phyloP scores from a whole-genome alignment of 2,113 vertebrate genomes.

The Zeus faber region DNA sequence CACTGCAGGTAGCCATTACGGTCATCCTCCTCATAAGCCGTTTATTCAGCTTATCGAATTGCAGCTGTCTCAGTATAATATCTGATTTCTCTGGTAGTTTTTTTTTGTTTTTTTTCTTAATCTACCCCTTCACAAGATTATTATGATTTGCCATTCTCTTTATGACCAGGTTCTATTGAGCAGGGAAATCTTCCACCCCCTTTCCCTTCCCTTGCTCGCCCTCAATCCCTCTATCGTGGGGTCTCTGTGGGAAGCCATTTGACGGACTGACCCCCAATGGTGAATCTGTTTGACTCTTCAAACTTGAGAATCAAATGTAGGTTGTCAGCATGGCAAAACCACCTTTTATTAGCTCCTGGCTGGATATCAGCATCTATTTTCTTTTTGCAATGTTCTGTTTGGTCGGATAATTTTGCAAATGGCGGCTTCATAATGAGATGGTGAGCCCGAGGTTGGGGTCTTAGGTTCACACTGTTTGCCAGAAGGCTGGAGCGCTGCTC shows the following conservation, averaged over 20 bases:
- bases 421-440: conserved; percentile 9
- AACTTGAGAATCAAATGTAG: conserved; percentile 84
- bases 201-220: conserved; percentile 44
- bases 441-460: conserved; percentile 2
- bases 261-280: conserved; percentile 85
- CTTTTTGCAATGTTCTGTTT: conserved; percentile 30
- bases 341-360: conserved; percentile 46
- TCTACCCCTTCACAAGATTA: conserved; percentile 20
- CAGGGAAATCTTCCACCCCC: conserved; percentile 21
- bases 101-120: conserved; percentile 2
- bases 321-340: conserved; percentile 69
- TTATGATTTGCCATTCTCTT: conserved; percentile 42
- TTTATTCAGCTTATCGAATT: conserved; percentile 40
- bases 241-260: conserved; percentile 91
- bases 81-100: conserved; percentile 4
- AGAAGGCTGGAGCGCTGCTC: conserved; percentile 11
- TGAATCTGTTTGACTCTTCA: conserved; percentile 89
- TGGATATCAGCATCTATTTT: conserved; percentile 40
- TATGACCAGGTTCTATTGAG: conserved; percentile 37
- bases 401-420: conserved; percentile 33
- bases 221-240: conserved; percentile 63
- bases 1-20: conserved; percentile 75
- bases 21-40: conserved; percentile 50
- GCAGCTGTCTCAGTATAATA: conserved; percentile 21
- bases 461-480: conserved; percentile 13